These are phyloP conservation scores for Stichodactyla mertensii DNA, from an alignment of 64 coral and sea anemone species.

Conservation along the genomic window DNA sequence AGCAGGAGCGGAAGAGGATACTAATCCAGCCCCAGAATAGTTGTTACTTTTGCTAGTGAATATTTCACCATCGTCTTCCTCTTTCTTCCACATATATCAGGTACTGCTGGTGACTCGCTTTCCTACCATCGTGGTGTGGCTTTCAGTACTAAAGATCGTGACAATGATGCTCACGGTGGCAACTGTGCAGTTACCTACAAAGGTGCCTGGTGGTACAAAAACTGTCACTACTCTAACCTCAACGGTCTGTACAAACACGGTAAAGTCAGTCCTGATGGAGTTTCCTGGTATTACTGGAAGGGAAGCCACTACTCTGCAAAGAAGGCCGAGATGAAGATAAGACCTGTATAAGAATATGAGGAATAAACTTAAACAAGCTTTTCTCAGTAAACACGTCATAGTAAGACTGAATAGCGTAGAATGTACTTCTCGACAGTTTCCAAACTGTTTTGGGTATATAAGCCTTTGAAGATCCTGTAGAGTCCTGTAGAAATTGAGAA, in stretches of 20 bases:
- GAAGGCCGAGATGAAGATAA: neutral
- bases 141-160: neutral
- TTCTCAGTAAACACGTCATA: no score
- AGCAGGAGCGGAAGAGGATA: no score
- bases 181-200: neutral
- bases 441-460: no score
- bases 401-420: no score
- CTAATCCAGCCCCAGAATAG: neutral
- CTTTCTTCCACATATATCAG: neutral
- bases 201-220: neutral
- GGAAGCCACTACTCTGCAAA: neutral
- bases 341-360: neutral
- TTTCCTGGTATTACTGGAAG: neutral
- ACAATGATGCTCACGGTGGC: neutral
- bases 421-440: no score
- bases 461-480: no score
- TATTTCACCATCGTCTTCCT: no score
- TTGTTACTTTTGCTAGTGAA: no score
- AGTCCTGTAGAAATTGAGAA: no score
- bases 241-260: constrained; percentile 12
- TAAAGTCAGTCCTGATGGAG: neutral
- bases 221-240: neutral
- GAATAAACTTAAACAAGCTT: no score
- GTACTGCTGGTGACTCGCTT: neutral
- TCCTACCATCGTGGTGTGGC: neutral